Base-by-base conservation (phyloP, 2,797 vertebrate genomes). In the Natrix natrix region DNA sequence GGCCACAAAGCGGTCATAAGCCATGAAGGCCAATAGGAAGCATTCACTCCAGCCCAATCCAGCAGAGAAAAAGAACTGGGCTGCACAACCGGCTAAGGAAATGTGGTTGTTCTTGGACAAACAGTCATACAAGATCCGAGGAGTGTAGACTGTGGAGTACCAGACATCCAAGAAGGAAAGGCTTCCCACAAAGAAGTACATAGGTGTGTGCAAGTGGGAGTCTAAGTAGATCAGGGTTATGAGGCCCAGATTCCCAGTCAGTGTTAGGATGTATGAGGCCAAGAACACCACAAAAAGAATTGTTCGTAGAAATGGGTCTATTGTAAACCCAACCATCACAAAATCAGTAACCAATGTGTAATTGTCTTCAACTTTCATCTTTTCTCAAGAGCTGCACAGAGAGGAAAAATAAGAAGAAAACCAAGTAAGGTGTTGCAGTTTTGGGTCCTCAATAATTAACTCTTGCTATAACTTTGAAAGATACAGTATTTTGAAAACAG, bases 131-230 rank as follows among this genome's bases (percentile, higher is more conserved):
- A 97, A 48, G 32, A 96, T 96, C 92, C 95, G 94, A 0, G 96
- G 96, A 0, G 93, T 96, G 1, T 96, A 96, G 54, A 96, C 94
- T 5, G 96, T 95, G 24, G 96, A 96, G 17, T 96, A 96, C 94
- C 96, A 96, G 89, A 96, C 2, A 74, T 97, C 66, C 90, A 96
- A 66, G 22, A 96, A 96, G 1, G 94, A 96, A 1, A 96, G 90
- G 56, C 94, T 96, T 2, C 95, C 95, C 66, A 69, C 66, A 69
- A 69, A 69, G 14, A 69, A 69, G 1, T 69, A 69, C 66, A 69
- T 69, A n/a, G 66, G 66, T 69, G 66, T 69, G 66, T 69, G 66
- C 66, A 69, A 69, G 14, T 1, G 14, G 2, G 66, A 69, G 14
- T 69, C 66, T 7, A 69, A 0, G 14, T 69, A 69, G 66, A 69